These are phyloP conservation scores for Verasper variegatus DNA, from an alignment of 2,113 vertebrate species.

Conservation along the genomic window DNA sequence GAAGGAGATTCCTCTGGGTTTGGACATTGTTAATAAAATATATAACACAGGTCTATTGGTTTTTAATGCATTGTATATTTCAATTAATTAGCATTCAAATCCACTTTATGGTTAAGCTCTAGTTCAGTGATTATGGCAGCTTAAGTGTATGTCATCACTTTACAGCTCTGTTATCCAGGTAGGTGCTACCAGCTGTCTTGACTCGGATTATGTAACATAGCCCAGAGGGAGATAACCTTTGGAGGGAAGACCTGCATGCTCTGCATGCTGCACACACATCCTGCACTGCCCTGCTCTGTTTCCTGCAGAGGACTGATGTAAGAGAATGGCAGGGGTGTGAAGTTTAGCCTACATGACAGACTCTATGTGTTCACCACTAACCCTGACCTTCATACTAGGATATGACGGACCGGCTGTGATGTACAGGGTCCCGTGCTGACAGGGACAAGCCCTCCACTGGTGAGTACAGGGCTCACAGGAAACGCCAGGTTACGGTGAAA, in stretches of 20 bases:
- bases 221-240: conserved; percentile 60
- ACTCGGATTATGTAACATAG: conserved; percentile 61
- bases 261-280: conserved; percentile 62
- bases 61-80: too few relatives aligned
- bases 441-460: conserved; percentile 45
- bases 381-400: conserved; percentile 61
- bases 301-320: conserved; percentile 75
- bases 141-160: neutral
- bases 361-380: conserved; percentile 40
- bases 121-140: neutral
- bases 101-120: neutral
- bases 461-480: conserved; percentile 45
- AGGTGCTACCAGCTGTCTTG: conserved; percentile 26
- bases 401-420: conserved; percentile 47
- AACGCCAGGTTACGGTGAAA: conserved; percentile 54
- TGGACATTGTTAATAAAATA: too few relatives aligned
- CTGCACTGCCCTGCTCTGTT: conserved; percentile 71
- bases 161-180: conserved; percentile 30
- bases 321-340: conserved; percentile 37
- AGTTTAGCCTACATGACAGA: conserved; percentile 28
- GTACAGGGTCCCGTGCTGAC: conserved; percentile 51
- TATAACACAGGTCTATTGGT: too few relatives aligned
- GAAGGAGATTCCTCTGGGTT: too few relatives aligned
- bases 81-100: neutral
- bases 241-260: conserved; percentile 46